Evolutionary conservation across 1,140 invertebrate genomes (phyloP).

Genomic region (Frieseomelitta varia): DNA sequence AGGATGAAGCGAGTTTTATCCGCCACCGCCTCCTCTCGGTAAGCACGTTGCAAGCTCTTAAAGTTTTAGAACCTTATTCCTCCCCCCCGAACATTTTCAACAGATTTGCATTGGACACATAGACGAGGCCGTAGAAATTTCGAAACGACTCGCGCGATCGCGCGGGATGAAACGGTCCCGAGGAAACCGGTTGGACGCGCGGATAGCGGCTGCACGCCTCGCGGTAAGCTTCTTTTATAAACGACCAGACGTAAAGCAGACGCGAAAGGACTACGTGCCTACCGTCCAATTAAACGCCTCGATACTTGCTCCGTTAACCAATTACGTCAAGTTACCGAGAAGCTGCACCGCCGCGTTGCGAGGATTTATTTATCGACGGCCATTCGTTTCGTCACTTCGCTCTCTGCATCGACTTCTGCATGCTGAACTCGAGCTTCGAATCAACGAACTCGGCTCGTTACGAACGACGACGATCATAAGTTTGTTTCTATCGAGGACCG

Average conservation of each 20-base stretch:
- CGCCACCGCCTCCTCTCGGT: background rate
- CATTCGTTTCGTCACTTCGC: constrained; percentile 8
- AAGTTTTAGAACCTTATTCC: background rate
- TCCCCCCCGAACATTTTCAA: background rate
- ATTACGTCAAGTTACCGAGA: constrained; percentile 37
- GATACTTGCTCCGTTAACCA: constrained; percentile 42
- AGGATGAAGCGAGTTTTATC: background rate
- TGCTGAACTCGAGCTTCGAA: no score
- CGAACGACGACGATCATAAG: background rate
- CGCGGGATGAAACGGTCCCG: constrained; percentile 24
- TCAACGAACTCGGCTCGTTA: background rate
- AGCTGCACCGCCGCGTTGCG: constrained; percentile 4
- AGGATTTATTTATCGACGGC: constrained; percentile 20
- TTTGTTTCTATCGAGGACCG: background rate
- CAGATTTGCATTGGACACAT: no score
- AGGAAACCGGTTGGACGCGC: constrained; percentile 33
- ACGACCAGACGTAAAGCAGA: constrained; percentile 26
- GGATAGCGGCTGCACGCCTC: background rate
- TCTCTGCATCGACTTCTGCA: background rate
- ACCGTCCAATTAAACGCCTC: constrained; percentile 38
- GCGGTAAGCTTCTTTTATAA: constrained; percentile 41
- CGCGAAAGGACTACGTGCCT: constrained; percentile 19
- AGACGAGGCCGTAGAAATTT: constrained; percentile 8
- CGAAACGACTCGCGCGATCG: constrained; percentile 7
- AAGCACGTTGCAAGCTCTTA: background rate